Conservation (phyloP, 1,140 invertebrate genomes). For the Cylas formicarius region DNA sequence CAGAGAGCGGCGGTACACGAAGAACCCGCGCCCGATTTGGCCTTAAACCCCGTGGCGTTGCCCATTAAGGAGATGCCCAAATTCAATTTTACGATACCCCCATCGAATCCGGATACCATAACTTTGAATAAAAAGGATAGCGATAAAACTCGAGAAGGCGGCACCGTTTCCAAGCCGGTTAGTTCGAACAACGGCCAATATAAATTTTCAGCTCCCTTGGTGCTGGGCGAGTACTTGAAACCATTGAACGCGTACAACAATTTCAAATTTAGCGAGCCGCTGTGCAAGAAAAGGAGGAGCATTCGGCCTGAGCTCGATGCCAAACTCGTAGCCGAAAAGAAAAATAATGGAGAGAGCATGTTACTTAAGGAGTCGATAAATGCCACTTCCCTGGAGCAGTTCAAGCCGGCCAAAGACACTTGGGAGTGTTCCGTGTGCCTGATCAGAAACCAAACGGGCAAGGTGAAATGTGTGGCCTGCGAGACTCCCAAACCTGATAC, state of each 20-base stretch:
- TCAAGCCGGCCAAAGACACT: constrained; percentile 29
- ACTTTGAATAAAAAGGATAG: neutral
- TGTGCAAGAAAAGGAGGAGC: constrained; percentile 25
- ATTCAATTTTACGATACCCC: constrained; percentile 48
- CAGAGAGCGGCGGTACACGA: constrained; percentile 40
- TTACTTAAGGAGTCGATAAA: neutral
- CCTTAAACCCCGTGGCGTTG: constrained; percentile 52
- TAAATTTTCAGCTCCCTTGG: constrained; percentile 36
- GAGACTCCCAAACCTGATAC: constrained; percentile 39
- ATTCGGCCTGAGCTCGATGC: constrained; percentile 31
- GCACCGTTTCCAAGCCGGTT: neutral
- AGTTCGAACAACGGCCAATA: constrained; percentile 16
- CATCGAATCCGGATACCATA: constrained; percentile 8
- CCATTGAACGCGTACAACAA: constrained; percentile 43
- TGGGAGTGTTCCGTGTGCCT: constrained; percentile 54
- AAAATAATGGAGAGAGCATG: constrained; percentile 40
- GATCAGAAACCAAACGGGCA: constrained; percentile 47
- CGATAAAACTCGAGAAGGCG: neutral
- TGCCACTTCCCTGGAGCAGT: constrained; percentile 33
- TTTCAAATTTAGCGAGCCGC: constrained; percentile 51
- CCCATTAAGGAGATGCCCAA: constrained; percentile 56
- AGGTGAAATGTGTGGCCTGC: constrained; percentile 48
- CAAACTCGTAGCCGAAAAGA: constrained; percentile 54
- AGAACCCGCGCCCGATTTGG: constrained; percentile 45
- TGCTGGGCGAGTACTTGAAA: constrained; percentile 33